A percentile compares a stretch with the other conserved stretches of the same genome.
Evolutionary conservation across 2,888 invertebrate genomes (phyloP).

Genomic region (Nymphalis polychloros): DNA sequence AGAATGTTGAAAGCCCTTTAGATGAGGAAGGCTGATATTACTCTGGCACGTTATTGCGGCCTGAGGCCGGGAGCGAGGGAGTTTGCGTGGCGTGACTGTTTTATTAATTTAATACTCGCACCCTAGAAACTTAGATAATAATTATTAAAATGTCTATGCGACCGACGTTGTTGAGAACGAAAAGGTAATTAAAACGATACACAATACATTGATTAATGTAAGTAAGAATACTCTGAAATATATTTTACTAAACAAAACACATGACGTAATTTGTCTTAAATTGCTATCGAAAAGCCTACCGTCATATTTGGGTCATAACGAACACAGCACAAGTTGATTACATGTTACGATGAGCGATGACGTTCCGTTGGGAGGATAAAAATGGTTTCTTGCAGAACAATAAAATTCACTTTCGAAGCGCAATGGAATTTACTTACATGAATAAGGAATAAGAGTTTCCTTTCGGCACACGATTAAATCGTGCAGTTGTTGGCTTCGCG

Average conservation of each 20-base stretch:
- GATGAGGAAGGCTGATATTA: conserved; percentile 50
- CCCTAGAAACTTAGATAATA: conserved; percentile 46
- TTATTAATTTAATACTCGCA: conserved; percentile 57
- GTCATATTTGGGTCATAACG: conserved; percentile 19
- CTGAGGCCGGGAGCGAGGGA: conserved; percentile 42
- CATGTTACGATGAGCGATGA: conserved; percentile 25
- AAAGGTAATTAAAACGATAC: neutral
- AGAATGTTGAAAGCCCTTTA: conserved; percentile 40
- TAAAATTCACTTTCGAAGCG: conserved; percentile 34
- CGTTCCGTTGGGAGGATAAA: conserved; percentile 24
- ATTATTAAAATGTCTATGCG: conserved; percentile 1
- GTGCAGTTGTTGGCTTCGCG: conserved; percentile 49
- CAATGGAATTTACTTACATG: conserved; percentile 44
- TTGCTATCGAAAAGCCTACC: conserved; percentile 7
- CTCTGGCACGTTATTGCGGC: conserved; percentile 42
- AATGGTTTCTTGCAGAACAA: conserved; percentile 22
- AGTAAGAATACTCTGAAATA: conserved; percentile 14
- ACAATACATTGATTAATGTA: conserved; percentile 6
- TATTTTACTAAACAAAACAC: neutral
- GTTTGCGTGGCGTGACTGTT: conserved; percentile 55
- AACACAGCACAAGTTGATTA: conserved; percentile 8
- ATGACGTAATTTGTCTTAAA: conserved; percentile 1
- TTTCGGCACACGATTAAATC: conserved; percentile 62
- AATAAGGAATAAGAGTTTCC: conserved; percentile 68
- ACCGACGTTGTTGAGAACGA: neutral